Evolutionary conservation across 2,797 vertebrate species (phyloP).

Genomic region (Sebastiscus albofasciatus): DNA sequence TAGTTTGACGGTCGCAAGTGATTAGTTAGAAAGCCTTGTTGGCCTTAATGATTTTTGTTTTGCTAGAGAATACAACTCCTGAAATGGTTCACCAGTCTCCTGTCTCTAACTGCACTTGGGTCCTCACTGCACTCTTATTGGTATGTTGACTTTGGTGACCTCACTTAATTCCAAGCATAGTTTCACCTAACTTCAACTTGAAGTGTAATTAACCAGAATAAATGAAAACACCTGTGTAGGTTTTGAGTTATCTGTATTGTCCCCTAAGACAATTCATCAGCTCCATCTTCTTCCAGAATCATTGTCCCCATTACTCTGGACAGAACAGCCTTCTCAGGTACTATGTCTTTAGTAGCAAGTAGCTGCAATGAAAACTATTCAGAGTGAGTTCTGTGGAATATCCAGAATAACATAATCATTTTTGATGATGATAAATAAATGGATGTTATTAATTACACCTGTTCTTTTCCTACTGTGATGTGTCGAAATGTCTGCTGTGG

Average conservation of each 20-base stretch:
- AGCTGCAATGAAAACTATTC: neutral
- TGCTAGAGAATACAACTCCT: neutral
- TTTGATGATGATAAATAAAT: neutral
- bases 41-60: neutral
- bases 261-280: neutral
- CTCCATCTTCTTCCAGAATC: neutral
- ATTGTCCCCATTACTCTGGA: neutral
- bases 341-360: neutral
- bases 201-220: neutral
- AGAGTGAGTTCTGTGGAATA: neutral
- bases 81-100: neutral
- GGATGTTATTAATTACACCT: neutral
- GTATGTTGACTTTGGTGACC: neutral
- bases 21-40: neutral
- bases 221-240: neutral
- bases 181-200: neutral
- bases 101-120: neutral
- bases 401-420: neutral
- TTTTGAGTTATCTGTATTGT: neutral
- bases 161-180: neutral
- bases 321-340: neutral
- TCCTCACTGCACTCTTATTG: neutral
- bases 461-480: neutral
- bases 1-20: neutral
- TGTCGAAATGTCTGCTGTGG: neutral